Evolutionary conservation across 2,888 invertebrate species (phyloP).

Genomic region (Dryocosmus kuriphilus): DNA sequence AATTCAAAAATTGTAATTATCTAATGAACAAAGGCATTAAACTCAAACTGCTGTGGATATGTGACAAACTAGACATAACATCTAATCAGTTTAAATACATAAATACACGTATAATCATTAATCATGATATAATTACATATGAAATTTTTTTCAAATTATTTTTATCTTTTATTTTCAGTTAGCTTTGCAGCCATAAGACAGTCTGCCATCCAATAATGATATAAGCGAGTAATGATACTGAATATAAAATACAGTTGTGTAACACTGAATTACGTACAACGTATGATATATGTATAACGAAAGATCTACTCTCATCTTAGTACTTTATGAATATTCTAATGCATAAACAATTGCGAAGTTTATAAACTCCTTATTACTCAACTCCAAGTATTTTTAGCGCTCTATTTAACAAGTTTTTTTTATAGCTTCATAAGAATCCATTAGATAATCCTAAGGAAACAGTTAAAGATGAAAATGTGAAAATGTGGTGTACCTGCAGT

Average conservation of each 20-base stretch:
- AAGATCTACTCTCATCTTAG: constrained; percentile 7
- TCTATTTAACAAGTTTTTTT: constrained; percentile 3
- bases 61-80: no score
- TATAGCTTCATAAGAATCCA: neutral
- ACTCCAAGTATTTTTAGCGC: neutral
- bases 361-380: neutral
- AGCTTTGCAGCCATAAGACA: neutral
- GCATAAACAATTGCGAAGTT: neutral
- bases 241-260: neutral
- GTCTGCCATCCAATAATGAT: neutral
- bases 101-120: no score
- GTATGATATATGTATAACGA: neutral
- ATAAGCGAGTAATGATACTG: neutral
- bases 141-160: no score
- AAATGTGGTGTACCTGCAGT: no score
- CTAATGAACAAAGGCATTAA: no score
- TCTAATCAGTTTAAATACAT: no score
- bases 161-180: no score
- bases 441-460: neutral
- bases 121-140: no score
- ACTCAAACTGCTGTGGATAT: no score
- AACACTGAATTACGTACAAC: neutral
- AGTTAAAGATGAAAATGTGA: neutral
- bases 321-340: neutral
- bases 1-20: no score